Evolutionary conservation across 1,140 invertebrate genomes (phyloP).

Genomic region (Ruditapes philippinarum): DNA sequence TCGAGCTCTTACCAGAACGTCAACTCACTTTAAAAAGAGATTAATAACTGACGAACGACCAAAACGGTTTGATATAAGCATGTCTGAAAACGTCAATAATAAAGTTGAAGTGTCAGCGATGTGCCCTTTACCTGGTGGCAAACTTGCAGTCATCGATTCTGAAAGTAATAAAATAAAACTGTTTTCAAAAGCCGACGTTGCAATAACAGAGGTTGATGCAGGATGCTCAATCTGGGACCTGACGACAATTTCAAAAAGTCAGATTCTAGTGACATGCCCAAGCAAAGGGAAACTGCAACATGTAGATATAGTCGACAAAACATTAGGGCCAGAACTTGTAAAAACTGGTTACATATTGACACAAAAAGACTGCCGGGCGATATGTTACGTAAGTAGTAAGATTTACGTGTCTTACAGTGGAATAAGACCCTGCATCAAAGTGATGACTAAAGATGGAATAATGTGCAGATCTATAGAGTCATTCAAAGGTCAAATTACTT

Average conservation of each 20-base stretch:
- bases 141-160: conserved; percentile 16
- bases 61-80: not conserved
- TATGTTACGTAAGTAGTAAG: conserved; percentile 1
- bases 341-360: conserved; percentile 41
- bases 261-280: conserved; percentile 35
- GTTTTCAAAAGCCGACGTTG: not conserved
- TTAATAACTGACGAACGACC: not conserved
- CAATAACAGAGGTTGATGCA: not conserved
- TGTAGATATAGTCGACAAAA: not conserved
- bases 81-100: not conserved
- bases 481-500: not conserved
- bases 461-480: conserved; percentile 9
- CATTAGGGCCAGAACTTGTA: not conserved
- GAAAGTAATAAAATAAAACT: conserved; percentile 9
- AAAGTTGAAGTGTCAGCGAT: conserved; percentile 21
- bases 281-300: conserved; percentile 36
- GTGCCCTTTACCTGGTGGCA: not conserved
- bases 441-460: conserved; percentile 29
- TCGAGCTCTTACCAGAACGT: conserved; percentile 8
- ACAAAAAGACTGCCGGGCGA: conserved; percentile 31
- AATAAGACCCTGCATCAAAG: conserved; percentile 21
- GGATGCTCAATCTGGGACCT: conserved; percentile 27
- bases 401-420: conserved; percentile 29
- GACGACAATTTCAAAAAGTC: not conserved
- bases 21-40: not conserved